phyloP scores from a whole-genome alignment of 1,140 invertebrate genomes.

The Drosophila nasuta region DNA sequence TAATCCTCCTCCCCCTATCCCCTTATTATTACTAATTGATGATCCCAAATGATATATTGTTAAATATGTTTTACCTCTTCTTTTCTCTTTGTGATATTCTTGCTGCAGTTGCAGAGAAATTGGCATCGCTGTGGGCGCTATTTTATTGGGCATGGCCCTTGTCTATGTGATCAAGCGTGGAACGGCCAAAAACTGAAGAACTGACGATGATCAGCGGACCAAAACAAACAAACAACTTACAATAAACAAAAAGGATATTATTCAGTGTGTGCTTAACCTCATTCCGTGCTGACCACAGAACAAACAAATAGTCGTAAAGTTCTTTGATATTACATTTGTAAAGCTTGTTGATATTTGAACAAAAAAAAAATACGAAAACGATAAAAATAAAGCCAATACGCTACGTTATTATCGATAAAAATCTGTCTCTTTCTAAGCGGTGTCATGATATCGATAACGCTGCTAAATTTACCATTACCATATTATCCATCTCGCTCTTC shows the following conservation, averaged over 20 bases:
- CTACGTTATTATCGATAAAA: neutral
- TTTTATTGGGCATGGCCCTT: constrained; percentile 79
- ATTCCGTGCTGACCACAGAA: constrained; percentile 45
- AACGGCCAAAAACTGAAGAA: constrained; percentile 44
- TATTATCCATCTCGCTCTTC: too few relatives aligned
- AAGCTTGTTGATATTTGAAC: constrained; percentile 22
- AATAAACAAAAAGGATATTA: neutral
- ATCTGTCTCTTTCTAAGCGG: constrained; percentile 1
- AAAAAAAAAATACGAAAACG: neutral
- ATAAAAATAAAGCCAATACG: constrained; percentile 2
- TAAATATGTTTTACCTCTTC: neutral
- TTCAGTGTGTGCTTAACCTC: constrained; percentile 21
- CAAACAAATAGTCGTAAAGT: neutral
- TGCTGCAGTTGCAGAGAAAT: constrained; percentile 72
- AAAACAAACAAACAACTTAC: too few relatives aligned
- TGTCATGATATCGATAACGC: neutral
- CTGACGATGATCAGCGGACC: neutral
- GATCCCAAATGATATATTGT: neutral
- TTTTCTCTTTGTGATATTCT: constrained; percentile 25
- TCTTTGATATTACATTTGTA: constrained; percentile 34
- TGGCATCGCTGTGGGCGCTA: constrained; percentile 76
- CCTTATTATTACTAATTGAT: neutral
- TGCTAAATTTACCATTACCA: too few relatives aligned
- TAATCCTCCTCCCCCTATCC: neutral
- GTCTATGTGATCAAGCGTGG: constrained; percentile 68